Base-by-base conservation (phyloP, 2,113 vertebrate genomes). In the Erythrocercus mccallii region DNA sequence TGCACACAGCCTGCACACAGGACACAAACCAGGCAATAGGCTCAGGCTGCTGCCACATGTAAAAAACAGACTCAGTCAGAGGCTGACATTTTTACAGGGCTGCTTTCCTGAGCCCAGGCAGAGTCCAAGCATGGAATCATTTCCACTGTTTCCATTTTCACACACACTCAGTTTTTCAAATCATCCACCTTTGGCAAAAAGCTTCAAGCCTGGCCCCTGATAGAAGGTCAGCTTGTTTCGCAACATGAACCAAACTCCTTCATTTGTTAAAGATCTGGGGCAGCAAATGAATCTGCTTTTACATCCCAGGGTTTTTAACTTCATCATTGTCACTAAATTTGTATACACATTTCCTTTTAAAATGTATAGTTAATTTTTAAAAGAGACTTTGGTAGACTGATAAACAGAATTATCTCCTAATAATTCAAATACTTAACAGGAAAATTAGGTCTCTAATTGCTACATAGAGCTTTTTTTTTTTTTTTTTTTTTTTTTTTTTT, bases 141-240 rank as follows among this genome's bases (percentile, higher is more conserved):
- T 96, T 95, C 95, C 90, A 94, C 87, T 90, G 80, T 69, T 95
- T 86, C 77, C 73, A 47, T 90, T 88, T 64, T 86, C 82, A 47
- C 66, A 56, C 56, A 33, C 2, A 3, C 68, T 88, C 74, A 17
- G 80, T 48, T 90, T 77, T 94, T 87, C 92, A 88, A 88, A 69
- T 42, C 64, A 13, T 90, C 88, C 86, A 87, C 94, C 91, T 96
- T 88, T 90, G 92, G 86, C 35, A 14, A 81, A 86, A 95, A 86
- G 37, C 64, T 92, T 83, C 61, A 11, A 54, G 86, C 56, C 92
- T 86, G 90, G 72, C 47, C 76, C 65, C 47, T 64, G 50, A 30
- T 73, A 84, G 88, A 92, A 95, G 82, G 82, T 95, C 88, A 86
- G 65, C 53, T 90, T 95, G 77, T 91, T 95, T 86, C 80, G 79